These are phyloP conservation scores for Trididemnum nubilum DNA, from an alignment of 23 tunicate genomes.

Conservation along the genomic window DNA sequence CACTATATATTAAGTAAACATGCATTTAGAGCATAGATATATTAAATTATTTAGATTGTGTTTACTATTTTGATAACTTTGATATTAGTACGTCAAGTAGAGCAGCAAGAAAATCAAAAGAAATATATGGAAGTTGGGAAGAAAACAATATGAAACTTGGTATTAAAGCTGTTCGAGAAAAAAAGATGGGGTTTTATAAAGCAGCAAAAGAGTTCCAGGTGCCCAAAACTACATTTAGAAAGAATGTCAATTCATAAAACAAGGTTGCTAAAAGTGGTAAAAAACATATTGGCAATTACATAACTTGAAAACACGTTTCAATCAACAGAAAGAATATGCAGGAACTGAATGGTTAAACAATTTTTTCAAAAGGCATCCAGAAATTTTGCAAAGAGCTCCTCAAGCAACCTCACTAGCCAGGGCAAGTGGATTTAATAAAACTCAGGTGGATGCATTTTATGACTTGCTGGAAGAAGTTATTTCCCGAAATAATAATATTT, in stretches of 20 bases:
- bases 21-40: too few relatives aligned
- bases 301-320: not conserved
- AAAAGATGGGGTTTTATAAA: not conserved
- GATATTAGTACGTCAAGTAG: too few relatives aligned
- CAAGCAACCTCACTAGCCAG: not conserved
- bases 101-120: slow-evolving; percentile 14
- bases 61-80: too few relatives aligned
- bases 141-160: not conserved
- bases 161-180: not conserved
- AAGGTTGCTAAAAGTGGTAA: not conserved
- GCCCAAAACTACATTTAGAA: not conserved
- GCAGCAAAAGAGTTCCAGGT: not conserved
- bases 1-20: too few relatives aligned
- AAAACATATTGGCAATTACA: not conserved
- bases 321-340: not conserved
- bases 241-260: not conserved
- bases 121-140: not conserved
- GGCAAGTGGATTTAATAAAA: not conserved
- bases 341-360: not conserved
- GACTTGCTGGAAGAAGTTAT: not conserved
- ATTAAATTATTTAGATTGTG: too few relatives aligned
- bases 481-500: not conserved
- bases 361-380: not conserved
- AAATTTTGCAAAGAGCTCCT: not conserved
- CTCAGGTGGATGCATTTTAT: not conserved